These are phyloP conservation scores for Papilio elwesi DNA, from an alignment of 2,888 invertebrate species.

Conservation along the genomic window DNA sequence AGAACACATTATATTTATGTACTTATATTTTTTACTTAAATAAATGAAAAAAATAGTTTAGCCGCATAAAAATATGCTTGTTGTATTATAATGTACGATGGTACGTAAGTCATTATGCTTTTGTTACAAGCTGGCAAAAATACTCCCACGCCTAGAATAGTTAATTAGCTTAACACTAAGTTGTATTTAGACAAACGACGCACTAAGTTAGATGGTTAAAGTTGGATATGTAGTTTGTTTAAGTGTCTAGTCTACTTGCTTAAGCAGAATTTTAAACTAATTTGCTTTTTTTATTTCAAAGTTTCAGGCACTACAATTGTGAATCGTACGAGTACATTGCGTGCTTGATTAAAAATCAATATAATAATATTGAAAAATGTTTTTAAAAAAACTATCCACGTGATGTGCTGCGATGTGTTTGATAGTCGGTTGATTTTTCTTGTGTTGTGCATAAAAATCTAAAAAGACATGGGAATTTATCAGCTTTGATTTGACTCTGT, in stretches of 20 bases:
- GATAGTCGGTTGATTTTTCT: too few relatives aligned
- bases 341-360: not conserved
- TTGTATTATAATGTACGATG: too few relatives aligned
- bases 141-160: slow-evolving; percentile 70
- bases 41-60: too few relatives aligned
- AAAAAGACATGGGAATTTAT: too few relatives aligned
- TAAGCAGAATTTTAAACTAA: slow-evolving; percentile 3
- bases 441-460: too few relatives aligned
- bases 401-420: too few relatives aligned
- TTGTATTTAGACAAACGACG: slow-evolving; percentile 26
- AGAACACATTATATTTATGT: too few relatives aligned
- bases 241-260: slow-evolving; percentile 17
- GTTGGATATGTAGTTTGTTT: slow-evolving; percentile 35
- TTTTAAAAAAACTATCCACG: too few relatives aligned
- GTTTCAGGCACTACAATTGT: slow-evolving; percentile 33
- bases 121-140: slow-evolving; percentile 24
- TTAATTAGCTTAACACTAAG: slow-evolving; percentile 72
- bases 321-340: not conserved
- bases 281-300: slow-evolving; percentile 12
- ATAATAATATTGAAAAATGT: too few relatives aligned
- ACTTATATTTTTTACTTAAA: too few relatives aligned
- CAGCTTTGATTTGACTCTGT: too few relatives aligned
- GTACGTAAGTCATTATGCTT: not conserved
- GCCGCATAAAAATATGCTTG: too few relatives aligned
- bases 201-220: slow-evolving; percentile 39